Conservation (phyloP, 2,113 vertebrate genomes). For the Microtus montanus region DNA sequence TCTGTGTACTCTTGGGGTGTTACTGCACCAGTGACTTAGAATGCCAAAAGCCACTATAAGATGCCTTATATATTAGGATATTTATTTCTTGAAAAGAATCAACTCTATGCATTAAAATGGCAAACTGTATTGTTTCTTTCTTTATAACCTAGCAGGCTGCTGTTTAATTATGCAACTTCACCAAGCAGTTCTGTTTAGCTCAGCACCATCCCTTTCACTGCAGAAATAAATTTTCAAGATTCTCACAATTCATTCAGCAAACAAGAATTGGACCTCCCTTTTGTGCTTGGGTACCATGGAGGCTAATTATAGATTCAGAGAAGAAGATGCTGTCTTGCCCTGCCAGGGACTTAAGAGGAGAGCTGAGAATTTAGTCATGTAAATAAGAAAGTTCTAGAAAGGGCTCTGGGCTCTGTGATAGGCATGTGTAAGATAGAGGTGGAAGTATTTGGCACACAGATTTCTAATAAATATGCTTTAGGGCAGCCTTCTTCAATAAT, state of each 20-base stretch:
- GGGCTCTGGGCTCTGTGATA: background rate
- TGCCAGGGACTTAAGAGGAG: background rate
- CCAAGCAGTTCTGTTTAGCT: slow-evolving; percentile 73
- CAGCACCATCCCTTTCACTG: slow-evolving; percentile 55
- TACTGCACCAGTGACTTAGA: slow-evolving; percentile 22
- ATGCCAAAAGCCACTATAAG: slow-evolving; percentile 18
- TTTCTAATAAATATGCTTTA: slow-evolving; percentile 21
- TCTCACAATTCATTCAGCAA: slow-evolving; percentile 64
- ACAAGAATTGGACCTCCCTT: slow-evolving; percentile 23
- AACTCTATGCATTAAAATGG: slow-evolving; percentile 60
- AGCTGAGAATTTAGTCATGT: slow-evolving; percentile 18
- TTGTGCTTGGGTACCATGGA: slow-evolving; percentile 24
- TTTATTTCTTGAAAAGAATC: slow-evolving; percentile 60
- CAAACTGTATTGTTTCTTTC: slow-evolving; percentile 68
- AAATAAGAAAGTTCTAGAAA: slow-evolving; percentile 20
- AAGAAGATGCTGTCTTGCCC: slow-evolving; percentile 42
- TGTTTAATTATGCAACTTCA: slow-evolving; percentile 76
- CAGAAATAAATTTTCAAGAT: slow-evolving; percentile 67
- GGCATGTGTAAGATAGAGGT: background rate
- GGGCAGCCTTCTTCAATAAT: background rate
- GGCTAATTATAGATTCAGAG: slow-evolving; percentile 64
- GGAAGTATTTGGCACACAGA: background rate
- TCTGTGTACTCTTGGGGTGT: background rate
- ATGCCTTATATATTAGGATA: slow-evolving; percentile 45
- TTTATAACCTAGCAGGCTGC: slow-evolving; percentile 72